These are phyloP conservation scores for Adelosebastes latens DNA, from an alignment of 2,797 vertebrate species.

Conservation along the genomic window DNA sequence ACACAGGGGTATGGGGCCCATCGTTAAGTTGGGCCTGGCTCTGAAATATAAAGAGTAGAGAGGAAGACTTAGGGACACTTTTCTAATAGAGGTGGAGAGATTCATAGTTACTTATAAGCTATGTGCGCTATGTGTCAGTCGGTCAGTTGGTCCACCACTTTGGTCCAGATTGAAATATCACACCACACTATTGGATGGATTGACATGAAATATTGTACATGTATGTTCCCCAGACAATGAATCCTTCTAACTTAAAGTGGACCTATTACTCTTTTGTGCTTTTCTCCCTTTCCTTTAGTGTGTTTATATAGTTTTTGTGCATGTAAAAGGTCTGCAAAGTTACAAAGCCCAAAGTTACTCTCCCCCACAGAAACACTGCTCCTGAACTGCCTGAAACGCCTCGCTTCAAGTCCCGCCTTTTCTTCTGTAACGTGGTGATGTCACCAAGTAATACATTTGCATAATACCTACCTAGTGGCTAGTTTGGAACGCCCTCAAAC, in stretches of 20 bases:
- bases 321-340: too few species aligned
- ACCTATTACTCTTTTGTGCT: too few species aligned
- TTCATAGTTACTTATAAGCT: neutral
- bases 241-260: neutral
- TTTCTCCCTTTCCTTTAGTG: too few species aligned
- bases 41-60: constrained; percentile 76
- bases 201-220: neutral
- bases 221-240: neutral
- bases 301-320: too few species aligned
- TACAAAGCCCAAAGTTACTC: too few species aligned
- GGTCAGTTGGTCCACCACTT: neutral
- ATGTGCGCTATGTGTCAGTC: neutral
- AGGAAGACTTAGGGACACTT: neutral
- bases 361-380: too few species aligned
- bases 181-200: neutral
- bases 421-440: too few species aligned
- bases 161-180: neutral
- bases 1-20: constrained; percentile 86
- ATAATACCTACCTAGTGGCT: too few species aligned
- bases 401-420: too few species aligned
- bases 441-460: too few species aligned
- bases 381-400: too few species aligned
- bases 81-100: neutral
- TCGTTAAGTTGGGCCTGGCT: constrained; percentile 81
- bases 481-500: too few species aligned